Percentiles rank a stretch among this genome's conserved stretches.
Evolutionary conservation across 2,113 vertebrate genomes (phyloP).

Genomic region (Oceanodroma tethys): DNA sequence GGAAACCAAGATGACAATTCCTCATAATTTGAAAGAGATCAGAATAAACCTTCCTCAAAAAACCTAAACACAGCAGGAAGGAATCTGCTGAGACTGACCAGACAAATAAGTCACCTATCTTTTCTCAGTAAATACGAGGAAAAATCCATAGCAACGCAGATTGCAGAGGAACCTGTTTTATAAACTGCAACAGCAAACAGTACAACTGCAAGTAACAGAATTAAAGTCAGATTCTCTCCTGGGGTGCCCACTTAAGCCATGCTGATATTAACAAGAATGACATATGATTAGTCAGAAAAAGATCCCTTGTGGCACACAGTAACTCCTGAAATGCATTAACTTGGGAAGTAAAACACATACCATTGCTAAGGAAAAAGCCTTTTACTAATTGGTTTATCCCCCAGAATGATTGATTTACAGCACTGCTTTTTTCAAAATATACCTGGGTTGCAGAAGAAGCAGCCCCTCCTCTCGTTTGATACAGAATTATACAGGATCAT

Average conservation of each 20-base stretch:
- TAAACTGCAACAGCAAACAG: background rate
- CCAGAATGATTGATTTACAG: background rate
- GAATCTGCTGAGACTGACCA: background rate
- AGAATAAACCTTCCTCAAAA: background rate
- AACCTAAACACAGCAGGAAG: background rate
- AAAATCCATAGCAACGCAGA: background rate
- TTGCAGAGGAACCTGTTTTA: background rate
- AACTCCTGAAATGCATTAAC: background rate
- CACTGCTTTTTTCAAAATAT: background rate
- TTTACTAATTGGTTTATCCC: background rate
- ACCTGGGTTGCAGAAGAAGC: background rate
- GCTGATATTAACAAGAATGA: background rate
- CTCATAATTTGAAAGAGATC: background rate
- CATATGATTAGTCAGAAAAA: background rate
- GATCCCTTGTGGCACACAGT: background rate
- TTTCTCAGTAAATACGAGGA: background rate
- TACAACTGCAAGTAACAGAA: background rate
- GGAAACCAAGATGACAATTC: background rate
- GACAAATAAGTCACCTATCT: background rate
- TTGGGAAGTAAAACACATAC: background rate
- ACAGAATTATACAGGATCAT: background rate
- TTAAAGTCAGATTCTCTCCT: background rate
- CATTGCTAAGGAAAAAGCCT: background rate
- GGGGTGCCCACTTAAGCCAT: background rate
- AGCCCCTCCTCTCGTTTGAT: background rate